Base-by-base conservation (phyloP, 2,113 vertebrate species). In the Corythaixoides concolor region DNA sequence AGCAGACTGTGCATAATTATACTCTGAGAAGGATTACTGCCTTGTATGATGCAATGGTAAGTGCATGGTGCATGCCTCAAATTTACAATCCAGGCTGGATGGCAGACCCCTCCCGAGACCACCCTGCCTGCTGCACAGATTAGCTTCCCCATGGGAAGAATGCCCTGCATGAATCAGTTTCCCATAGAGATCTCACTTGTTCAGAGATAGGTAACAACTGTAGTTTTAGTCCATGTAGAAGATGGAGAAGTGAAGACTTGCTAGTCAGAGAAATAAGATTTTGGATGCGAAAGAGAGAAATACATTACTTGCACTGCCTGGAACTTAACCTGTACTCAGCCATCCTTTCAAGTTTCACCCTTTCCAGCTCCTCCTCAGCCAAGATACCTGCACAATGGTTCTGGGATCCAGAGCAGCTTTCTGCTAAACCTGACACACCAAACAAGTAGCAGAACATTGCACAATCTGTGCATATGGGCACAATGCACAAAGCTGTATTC, bases 1-100 rank as follows among this genome's bases (percentile, higher is more conserved):
- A 96, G 49, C 43, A 92, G 88, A 93, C 92, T 96, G 88, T 93
- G 43, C 33, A 73, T 91, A 96, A 95, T 95, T 94, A 81, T 60
- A 59, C 43, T 94, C 52, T 78, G 79, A 89, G 77, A 13, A 93
- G 92, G 76, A 93, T 93, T 96, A 94, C 80, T 35, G 66, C 53
- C 30, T 72, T 82, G 39, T 94, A 85, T 94, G 91, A 92, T 72
- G 93, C 89, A 82, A 89, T 72, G 35, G 55, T 50, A 84, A 85
- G 66, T 35, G 33, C 73, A 81, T 58, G 80, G 37, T 12, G 11
- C 53, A 11, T 43, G 69, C 16, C 26, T 84, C 76, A 90, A 96
- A 90, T 43, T n/a, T 92, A 68, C 47, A 89, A 18, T 30, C 64
- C 59, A 55, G 28, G 35, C 63, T 73, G 76, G 64, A 33, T 84